A percentile compares a stretch with the other conserved stretches of the same genome.
These are phyloP conservation scores for Nibea albiflora DNA, from an alignment of 2,113 vertebrate genomes.

Conservation along the genomic window DNA sequence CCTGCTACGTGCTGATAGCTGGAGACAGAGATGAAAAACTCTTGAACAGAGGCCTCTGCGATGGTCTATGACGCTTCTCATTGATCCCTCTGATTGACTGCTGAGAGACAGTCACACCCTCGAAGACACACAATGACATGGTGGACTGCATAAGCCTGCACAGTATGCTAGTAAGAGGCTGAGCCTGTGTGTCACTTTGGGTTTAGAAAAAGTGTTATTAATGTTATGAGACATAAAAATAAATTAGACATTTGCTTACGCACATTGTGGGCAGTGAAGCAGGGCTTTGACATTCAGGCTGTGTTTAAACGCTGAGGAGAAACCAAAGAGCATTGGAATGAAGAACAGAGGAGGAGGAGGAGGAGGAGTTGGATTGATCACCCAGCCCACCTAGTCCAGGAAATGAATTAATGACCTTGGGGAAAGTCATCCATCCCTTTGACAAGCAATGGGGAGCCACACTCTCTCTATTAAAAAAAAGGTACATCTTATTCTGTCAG, in stretches of 20 bases:
- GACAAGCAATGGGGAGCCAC: slow-evolving; percentile 37
- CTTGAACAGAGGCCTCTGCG: slow-evolving; percentile 17
- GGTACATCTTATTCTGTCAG: slow-evolving; percentile 26
- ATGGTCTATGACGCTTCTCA: slow-evolving; percentile 27
- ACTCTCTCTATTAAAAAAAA: slow-evolving; percentile 17
- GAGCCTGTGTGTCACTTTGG: background rate
- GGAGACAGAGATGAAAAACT: slow-evolving; percentile 29
- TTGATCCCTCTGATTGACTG: slow-evolving; percentile 41
- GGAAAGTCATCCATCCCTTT: slow-evolving; percentile 66
- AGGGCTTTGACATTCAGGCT: slow-evolving; percentile 20
- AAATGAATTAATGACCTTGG: slow-evolving; percentile 68
- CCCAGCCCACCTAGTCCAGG: slow-evolving; percentile 32
- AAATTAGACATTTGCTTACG: background rate
- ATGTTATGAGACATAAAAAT: background rate
- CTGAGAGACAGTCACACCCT: slow-evolving; percentile 11
- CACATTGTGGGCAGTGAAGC: background rate
- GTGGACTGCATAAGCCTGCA: background rate
- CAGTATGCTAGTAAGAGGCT: background rate
- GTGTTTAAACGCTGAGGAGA: background rate
- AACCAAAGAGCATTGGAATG: slow-evolving; percentile 7
- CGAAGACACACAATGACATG: background rate
- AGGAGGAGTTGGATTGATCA: slow-evolving; percentile 47
- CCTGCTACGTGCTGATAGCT: slow-evolving; percentile 7
- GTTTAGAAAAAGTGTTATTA: background rate
- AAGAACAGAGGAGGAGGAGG: slow-evolving; percentile 25